These are phyloP conservation scores for Eleutherodactylus coqui DNA, from an alignment of 2,797 vertebrate species.

Conservation along the genomic window DNA sequence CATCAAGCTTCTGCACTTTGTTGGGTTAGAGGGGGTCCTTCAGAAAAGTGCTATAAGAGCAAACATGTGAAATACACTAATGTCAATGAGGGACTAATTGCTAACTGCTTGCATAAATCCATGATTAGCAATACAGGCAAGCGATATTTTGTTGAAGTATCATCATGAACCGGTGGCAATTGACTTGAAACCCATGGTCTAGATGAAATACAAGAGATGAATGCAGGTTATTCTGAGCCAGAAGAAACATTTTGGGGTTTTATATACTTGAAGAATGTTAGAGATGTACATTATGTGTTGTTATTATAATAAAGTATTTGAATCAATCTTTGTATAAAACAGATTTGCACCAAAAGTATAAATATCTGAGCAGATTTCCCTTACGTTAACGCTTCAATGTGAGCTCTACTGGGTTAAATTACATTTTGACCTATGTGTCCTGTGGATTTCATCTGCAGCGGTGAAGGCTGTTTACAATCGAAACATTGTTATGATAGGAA, in stretches of 20 bases:
- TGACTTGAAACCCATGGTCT: background rate
- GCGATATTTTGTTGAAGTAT: no score
- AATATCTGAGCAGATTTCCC: background rate
- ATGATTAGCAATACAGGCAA: no score
- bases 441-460: constrained; percentile 28
- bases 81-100: no score
- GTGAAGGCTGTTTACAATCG: constrained; percentile 38
- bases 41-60: no score
- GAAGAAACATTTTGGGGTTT: background rate
- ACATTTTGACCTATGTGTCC: constrained; percentile 7
- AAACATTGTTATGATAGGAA: constrained; percentile 42
- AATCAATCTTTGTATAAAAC: background rate
- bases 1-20: no score
- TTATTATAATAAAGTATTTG: background rate
- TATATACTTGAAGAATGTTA: background rate
- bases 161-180: no score
- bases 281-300: background rate
- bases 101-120: no score
- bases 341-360: background rate
- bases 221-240: background rate
- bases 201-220: background rate
- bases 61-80: no score
- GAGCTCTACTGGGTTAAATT: constrained; percentile 6
- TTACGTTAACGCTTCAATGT: background rate
- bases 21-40: no score